phyloP scores from a whole-genome alignment of 2,888 invertebrate genomes.

The Mesochorus sp. region DNA sequence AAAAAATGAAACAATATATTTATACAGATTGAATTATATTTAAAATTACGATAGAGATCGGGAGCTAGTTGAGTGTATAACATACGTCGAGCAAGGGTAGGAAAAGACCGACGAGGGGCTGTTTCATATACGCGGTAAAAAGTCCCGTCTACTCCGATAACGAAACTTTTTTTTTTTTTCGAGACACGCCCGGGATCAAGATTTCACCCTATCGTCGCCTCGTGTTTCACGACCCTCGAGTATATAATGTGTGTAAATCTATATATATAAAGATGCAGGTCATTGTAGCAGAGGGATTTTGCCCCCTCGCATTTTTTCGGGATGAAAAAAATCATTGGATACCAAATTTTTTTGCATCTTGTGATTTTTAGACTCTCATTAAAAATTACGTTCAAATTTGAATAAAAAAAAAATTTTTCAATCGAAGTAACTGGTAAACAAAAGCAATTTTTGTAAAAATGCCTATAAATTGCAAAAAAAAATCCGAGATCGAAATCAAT shows the following conservation, averaged over 20 bases:
- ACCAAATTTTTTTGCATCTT: too few relatives aligned
- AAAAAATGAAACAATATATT: too few relatives aligned
- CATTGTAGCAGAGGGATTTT: too few relatives aligned
- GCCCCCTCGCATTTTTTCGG: too few relatives aligned
- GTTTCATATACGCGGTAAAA: conserved; percentile 8
- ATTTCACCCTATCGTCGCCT: conserved; percentile 76
- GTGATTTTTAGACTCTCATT: too few relatives aligned
- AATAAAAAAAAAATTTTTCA: too few relatives aligned
- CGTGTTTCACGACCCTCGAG: conserved; percentile 71
- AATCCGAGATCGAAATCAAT: too few relatives aligned
- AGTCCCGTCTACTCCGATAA: conserved; percentile 57
- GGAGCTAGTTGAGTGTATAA: conserved; percentile 56
- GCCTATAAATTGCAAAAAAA: too few relatives aligned
- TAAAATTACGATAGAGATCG: conserved; percentile 62
- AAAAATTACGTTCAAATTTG: too few relatives aligned
- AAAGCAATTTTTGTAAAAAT: too few relatives aligned
- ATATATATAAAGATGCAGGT: conserved; percentile 8
- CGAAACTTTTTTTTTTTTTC: conserved; percentile 49
- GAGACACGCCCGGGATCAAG: conserved; percentile 68
- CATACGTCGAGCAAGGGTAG: neutral
- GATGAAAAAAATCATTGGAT: too few relatives aligned
- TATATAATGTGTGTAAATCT: conserved; percentile 1
- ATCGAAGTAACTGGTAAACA: too few relatives aligned
- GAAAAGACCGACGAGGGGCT: neutral
- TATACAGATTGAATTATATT: conserved; percentile 4